Conservation (phyloP, 2,888 invertebrate species). For the Oxytorus armatus region DNA sequence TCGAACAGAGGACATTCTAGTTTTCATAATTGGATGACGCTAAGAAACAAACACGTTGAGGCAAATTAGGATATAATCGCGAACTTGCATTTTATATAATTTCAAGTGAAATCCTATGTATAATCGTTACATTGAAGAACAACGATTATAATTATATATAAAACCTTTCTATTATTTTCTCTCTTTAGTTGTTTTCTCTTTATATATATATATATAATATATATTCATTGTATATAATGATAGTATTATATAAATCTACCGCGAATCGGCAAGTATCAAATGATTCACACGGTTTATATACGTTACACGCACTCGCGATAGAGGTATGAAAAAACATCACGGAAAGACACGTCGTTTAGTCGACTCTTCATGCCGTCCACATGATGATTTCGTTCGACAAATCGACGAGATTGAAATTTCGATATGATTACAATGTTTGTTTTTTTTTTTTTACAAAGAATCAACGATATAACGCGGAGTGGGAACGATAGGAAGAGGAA, state of each 20-base stretch:
- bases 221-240: slow-evolving; percentile 72
- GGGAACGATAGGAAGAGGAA: not conserved
- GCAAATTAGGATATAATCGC: slow-evolving; percentile 44
- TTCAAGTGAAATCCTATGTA: slow-evolving; percentile 63
- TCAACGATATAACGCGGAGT: slow-evolving; percentile 54
- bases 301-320: slow-evolving; percentile 43
- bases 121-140: slow-evolving; percentile 70
- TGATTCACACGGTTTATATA: slow-evolving; percentile 67
- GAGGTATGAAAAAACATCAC: not conserved
- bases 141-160: slow-evolving; percentile 73
- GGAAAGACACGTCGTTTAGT: not conserved
- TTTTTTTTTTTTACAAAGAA: slow-evolving; percentile 47
- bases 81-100: slow-evolving; percentile 69
- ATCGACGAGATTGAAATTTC: slow-evolving; percentile 20
- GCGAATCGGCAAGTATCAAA: slow-evolving; percentile 73
- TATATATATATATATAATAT: slow-evolving; percentile 53
- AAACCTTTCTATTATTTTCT: slow-evolving; percentile 70
- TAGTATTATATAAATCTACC: slow-evolving; percentile 73
- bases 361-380: not conserved
- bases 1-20: too few relatives aligned
- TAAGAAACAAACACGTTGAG: not conserved
- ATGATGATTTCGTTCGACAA: not conserved
- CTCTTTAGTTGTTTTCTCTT: slow-evolving; percentile 27
- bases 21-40: not conserved
- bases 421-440: slow-evolving; percentile 52